These are phyloP conservation scores for Tetraneura akinire DNA, from an alignment of 1,140 invertebrate genomes.

Conservation along the genomic window DNA sequence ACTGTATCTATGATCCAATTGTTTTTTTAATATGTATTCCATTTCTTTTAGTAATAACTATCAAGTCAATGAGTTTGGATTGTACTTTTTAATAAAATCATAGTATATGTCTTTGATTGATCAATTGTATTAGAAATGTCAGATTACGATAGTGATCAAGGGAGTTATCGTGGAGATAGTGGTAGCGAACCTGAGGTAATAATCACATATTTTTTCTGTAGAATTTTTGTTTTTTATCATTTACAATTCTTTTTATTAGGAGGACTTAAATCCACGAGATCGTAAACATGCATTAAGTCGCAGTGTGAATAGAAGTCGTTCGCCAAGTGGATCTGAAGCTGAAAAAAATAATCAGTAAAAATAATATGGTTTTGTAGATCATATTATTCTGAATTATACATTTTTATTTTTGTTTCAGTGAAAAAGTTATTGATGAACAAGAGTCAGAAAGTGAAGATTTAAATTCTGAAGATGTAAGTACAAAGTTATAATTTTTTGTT, in stretches of 20 bases:
- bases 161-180: constrained; percentile 12
- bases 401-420: constrained; percentile 21
- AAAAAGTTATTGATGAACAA: constrained; percentile 65
- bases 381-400: not conserved
- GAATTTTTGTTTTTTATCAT: not conserved
- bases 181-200: constrained; percentile 39
- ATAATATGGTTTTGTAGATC: not conserved
- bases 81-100: no score
- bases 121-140: constrained; percentile 20
- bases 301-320: constrained; percentile 54
- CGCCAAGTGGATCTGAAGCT: constrained; percentile 54
- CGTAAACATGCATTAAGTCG: constrained; percentile 29
- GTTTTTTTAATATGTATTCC: no score
- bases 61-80: no score
- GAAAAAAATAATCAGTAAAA: constrained; percentile 44
- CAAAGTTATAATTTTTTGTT: not conserved
- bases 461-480: constrained; percentile 68
- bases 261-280: constrained; percentile 16
- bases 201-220: not conserved
- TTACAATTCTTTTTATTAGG: not conserved
- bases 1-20: no score
- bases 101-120: no score
- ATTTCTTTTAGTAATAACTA: no score
- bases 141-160: constrained; percentile 41
- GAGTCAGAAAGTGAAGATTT: constrained; percentile 74